Evolutionary conservation across 2,888 invertebrate species (phyloP), one percentile per base, ranked within the genome.

Genomic region (Cryptus armator): DNA sequence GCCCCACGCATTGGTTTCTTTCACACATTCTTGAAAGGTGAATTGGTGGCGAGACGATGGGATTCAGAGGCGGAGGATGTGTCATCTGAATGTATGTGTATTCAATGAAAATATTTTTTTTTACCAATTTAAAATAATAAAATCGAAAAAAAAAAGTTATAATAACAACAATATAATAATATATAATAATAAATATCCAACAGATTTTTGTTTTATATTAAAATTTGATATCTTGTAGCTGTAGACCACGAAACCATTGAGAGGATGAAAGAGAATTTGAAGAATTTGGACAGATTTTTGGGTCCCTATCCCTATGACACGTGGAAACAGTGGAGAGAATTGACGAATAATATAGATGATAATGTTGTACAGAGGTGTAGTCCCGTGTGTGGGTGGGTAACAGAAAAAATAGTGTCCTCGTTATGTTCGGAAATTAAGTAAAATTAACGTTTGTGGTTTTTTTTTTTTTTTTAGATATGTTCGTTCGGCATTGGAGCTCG

Each of bases 301-400:
- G 99, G 97, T 14, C 96, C 98, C 0, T 99, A 99, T 94, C 99
- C 99, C 0, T 99, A 97, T 94, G 97, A 98, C 86, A 96, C 96
- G 88, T 97, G 97, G 94, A 96, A 96, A 83, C 97, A 97, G 90
- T 99, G 99, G 99, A 96, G 96, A 86, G 95, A 96, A 46, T 95
- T 98, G 68, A 96, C 97, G 90, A 95, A 96, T 95, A 94, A 91
- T 83, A 92, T 91, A 53, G 90, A 89, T 44, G 76, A 81, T 46
- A 7, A 79, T 19, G 59, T 97, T 75, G 94, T 96, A 16, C 92
- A 94, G 77, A 95, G 95, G 90, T 93, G 98, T 74, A 95, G 96
- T 46, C 98, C 99, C 7, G 94, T 96, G 84, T 96, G 95, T 91
- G 97, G 98, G 81, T 95, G 83, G 44, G 70, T 44, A 10, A 9